These are phyloP conservation scores for Polypedilum pembai DNA, from an alignment of 1,140 invertebrate genomes.

Conservation along the genomic window DNA sequence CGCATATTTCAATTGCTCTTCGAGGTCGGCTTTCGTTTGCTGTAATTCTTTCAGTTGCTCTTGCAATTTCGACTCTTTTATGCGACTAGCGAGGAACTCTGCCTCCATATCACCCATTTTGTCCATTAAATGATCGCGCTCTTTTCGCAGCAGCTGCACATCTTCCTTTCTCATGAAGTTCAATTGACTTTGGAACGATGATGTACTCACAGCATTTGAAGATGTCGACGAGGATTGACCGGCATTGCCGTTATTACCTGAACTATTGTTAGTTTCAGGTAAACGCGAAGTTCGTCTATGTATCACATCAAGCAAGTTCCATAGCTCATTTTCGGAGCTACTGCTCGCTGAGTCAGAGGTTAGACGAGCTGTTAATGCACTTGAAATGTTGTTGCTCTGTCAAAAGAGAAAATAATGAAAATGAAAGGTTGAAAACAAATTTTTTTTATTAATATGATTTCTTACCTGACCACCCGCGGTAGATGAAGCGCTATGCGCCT, in stretches of 20 bases:
- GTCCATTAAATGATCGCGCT: conserved; percentile 62
- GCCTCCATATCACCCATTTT: conserved; percentile 64
- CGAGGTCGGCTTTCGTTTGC: conserved; percentile 52
- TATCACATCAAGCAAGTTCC: conserved; percentile 76
- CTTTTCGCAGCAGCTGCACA: conserved; percentile 51
- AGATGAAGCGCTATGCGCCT: conserved; percentile 53
- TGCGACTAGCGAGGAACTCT: conserved; percentile 55
- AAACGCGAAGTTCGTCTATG: conserved; percentile 68
- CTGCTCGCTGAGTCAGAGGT: conserved; percentile 36
- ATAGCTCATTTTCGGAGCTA: conserved; percentile 70
- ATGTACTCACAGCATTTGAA: conserved; percentile 15
- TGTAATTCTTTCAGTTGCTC: conserved; percentile 50
- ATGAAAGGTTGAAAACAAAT: conserved; percentile 24
- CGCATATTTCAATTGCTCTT: conserved; percentile 53
- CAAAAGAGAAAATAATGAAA: conserved; percentile 20
- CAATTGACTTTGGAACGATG: conserved; percentile 36
- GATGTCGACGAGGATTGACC: conserved; percentile 29
- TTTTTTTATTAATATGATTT: conserved; percentile 27
- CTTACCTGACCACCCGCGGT: conserved; percentile 38
- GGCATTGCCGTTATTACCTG: conserved; percentile 31
- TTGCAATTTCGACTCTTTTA: conserved; percentile 55
- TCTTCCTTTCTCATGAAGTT: conserved; percentile 43
- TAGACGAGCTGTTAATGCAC: conserved; percentile 28
- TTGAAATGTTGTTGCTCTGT: conserved; percentile 24
- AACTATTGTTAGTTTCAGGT: conserved; percentile 55